Evolutionary conservation across 2,113 vertebrate species (phyloP).

Genomic region (Machaerirhynchus nigripectus): DNA sequence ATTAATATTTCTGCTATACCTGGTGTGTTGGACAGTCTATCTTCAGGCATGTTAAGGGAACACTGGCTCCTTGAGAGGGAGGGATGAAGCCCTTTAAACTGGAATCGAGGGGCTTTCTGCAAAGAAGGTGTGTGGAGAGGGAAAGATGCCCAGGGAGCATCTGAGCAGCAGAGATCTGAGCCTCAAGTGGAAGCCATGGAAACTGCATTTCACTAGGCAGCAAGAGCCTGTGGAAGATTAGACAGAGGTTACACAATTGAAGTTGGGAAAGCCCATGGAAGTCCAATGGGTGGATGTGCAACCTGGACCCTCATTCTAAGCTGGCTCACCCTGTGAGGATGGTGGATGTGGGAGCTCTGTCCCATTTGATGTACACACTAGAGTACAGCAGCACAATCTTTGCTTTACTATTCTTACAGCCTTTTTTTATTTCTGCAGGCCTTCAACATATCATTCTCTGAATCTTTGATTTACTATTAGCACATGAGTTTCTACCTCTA

Average conservation of each 20-base stretch:
- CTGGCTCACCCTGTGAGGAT: not conserved
- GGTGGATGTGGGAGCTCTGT: not conserved
- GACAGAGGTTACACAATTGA: not conserved
- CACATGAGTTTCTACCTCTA: not conserved
- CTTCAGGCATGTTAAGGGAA: not conserved
- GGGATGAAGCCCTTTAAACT: not conserved
- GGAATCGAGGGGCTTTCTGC: not conserved
- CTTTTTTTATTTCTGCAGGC: not conserved
- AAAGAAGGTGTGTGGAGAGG: not conserved
- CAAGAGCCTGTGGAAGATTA: not conserved
- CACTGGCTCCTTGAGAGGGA: not conserved
- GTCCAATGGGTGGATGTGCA: not conserved
- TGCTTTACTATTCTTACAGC: not conserved
- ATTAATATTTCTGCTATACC: not conserved
- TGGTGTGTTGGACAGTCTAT: not conserved
- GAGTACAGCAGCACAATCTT: not conserved
- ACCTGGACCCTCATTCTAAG: not conserved
- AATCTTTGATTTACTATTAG: not conserved
- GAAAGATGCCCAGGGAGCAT: not conserved
- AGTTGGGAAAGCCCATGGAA: not conserved
- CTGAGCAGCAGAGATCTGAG: not conserved
- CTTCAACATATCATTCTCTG: not conserved
- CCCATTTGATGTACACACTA: too few species aligned
- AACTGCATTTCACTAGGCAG: not conserved
- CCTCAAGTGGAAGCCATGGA: slow-evolving; percentile 56